These are phyloP conservation scores for Salmo trutta DNA, from an alignment of 2,797 vertebrate genomes.

Conservation along the genomic window DNA sequence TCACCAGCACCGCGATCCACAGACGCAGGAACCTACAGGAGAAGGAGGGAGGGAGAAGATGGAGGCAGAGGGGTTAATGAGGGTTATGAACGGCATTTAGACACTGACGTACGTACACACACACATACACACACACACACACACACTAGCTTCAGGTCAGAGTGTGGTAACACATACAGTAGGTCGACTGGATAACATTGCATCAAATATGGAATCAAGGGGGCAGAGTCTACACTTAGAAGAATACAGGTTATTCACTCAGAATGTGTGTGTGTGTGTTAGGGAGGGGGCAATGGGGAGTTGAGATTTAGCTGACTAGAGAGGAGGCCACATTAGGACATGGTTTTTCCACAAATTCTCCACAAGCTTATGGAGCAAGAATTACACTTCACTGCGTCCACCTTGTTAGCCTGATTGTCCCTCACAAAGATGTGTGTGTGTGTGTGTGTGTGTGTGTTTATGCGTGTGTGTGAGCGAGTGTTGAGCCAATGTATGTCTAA, in stretches of 20 bases:
- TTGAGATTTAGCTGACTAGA: not conserved
- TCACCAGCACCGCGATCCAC: slow-evolving; percentile 92
- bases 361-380: slow-evolving; percentile 2
- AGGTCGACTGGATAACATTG: too few species aligned
- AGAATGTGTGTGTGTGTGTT: not conserved
- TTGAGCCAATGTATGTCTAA: not conserved
- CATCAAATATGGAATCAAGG: not conserved
- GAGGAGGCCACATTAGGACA: not conserved
- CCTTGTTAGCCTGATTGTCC: slow-evolving; percentile 3
- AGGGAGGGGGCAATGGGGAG: not conserved
- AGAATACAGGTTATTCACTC: not conserved
- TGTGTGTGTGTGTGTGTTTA: slow-evolving; percentile 1
- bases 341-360: slow-evolving; percentile 6
- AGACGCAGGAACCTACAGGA: slow-evolving; percentile 84
- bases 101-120: not conserved
- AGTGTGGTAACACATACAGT: too few species aligned
- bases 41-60: not conserved
- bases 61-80: not conserved
- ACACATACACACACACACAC: too few species aligned
- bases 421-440: not conserved
- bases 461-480: not conserved
- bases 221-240: not conserved
- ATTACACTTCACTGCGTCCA: not conserved
- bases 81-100: not conserved
- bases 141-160: too few species aligned